Percentiles rank a stretch among this genome's conserved stretches.
Evolutionary conservation across 2,113 vertebrate genomes (phyloP).

Genomic region (Lagopus muta): DNA sequence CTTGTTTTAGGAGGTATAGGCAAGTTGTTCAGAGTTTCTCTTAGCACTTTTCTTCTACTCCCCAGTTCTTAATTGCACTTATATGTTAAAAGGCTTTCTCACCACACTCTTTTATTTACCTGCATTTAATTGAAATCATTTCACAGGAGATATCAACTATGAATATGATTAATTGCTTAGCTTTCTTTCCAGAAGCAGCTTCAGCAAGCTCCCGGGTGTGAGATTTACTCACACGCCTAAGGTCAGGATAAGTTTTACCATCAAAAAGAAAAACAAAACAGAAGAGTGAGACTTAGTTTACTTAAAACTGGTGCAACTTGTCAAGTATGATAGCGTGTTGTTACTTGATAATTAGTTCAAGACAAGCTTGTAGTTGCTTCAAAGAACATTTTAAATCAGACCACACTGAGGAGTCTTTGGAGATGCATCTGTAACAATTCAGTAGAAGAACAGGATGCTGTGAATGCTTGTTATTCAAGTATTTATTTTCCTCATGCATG

Average conservation of each 20-base stretch:
- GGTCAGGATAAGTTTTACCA: conserved; percentile 57
- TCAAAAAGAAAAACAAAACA: conserved; percentile 19
- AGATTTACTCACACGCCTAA: conserved; percentile 63
- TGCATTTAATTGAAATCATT: conserved; percentile 64
- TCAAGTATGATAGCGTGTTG: conserved; percentile 31
- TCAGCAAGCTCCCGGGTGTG: conserved; percentile 47
- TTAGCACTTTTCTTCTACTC: neutral
- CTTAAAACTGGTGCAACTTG: conserved; percentile 36
- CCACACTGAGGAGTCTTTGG: conserved; percentile 37
- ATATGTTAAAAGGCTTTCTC: conserved; percentile 51
- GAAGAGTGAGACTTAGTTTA: conserved; percentile 30
- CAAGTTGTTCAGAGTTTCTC: neutral
- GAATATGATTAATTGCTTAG: conserved; percentile 61
- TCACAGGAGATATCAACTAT: conserved; percentile 46
- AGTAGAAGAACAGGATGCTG: conserved; percentile 21
- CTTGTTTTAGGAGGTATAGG: neutral
- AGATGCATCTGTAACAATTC: conserved; percentile 48
- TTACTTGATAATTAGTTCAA: conserved; percentile 72
- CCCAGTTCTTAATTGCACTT: neutral
- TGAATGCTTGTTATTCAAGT: conserved; percentile 8
- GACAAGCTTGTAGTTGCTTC: conserved; percentile 40
- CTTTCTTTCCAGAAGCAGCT: conserved; percentile 60
- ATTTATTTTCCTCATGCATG: conserved; percentile 25
- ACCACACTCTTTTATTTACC: conserved; percentile 50
- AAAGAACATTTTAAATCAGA: conserved; percentile 69